Evolutionary conservation across 2,113 vertebrate species (phyloP), one percentile per base, ranked within the genome.

Genomic region (Casuarius casuarius): DNA sequence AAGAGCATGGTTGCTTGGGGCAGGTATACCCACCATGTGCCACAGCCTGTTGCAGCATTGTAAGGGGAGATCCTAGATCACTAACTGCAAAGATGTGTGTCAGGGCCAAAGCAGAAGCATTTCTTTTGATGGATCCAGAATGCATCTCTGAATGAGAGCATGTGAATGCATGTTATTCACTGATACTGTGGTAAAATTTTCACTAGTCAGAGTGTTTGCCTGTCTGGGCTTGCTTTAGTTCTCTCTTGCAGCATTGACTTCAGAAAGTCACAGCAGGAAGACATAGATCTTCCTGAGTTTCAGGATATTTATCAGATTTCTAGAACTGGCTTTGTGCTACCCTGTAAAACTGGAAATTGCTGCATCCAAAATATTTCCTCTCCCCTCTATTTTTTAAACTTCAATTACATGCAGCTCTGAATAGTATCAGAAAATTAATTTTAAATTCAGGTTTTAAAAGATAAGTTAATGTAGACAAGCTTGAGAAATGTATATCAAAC

Each of bases 121-220:
- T 6, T 40, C 42, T 68, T 86, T 4, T 19, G 31, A 13, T n/a
- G 42, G 49, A 80, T 65, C 49, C 49, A 76, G 42, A 85, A 66
- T 49, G 18, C 17, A 21, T n/a, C 18, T 68, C 48, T 26, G 49
- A 48, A 25, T 38, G 61, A 90, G 23, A 42, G 33, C 25, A 8
- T 51, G 68, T n/a, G 35, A 51, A 51, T 51, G 26, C 33, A 51
- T 35, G 35, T 25, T 18, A 13, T 72, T 59, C 31, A 59, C 29
- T 33, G 31, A 59, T 33, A 10, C 56, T 72, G n/a, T 35, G 26
- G 51, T 52, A 51, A 38, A 74, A 48, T 68, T 58, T 78, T 38
- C 6, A 0, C 12, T 51, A 63, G 15, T 35, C 26, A 44, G n/a
- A 25, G 9, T 28, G 17, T 63, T 70, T 0, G 0, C 35, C 19